A percentile compares a stretch with the other conserved stretches of the same genome.
Conservation (phyloP, 2,888 invertebrate genomes). For the Apotomis capreana region DNA sequence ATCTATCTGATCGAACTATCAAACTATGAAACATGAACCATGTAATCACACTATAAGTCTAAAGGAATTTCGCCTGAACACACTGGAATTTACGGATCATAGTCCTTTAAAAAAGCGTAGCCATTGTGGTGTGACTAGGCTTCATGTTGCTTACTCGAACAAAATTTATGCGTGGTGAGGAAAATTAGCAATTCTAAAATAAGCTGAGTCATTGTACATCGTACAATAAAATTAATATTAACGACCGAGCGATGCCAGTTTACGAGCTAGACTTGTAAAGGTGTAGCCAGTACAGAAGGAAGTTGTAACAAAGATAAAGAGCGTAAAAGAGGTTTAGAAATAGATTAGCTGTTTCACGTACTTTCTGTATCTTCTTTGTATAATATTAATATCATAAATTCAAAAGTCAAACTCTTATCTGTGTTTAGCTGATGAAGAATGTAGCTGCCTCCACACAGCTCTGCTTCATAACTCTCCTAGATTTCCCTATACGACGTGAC, state of each 20-base stretch:
- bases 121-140: constrained; percentile 33
- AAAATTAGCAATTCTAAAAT: constrained; percentile 56
- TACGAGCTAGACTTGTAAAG: constrained; percentile 9
- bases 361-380: too few species aligned
- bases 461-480: too few species aligned
- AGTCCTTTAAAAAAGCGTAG: constrained; percentile 8
- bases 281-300: constrained; percentile 9
- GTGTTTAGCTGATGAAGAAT: too few species aligned
- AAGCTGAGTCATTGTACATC: constrained; percentile 46
- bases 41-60: background rate
- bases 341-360: background rate
- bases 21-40: constrained; percentile 23
- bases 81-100: background rate
- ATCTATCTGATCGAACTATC: constrained; percentile 35
- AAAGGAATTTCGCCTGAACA: constrained; percentile 13
- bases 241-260: constrained; percentile 8
- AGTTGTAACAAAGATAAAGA: constrained; percentile 1
- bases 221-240: constrained; percentile 38
- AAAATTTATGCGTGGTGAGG: constrained; percentile 39
- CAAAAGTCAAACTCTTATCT: too few species aligned
- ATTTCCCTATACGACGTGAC: too few species aligned
- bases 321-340: background rate
- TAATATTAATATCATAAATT: too few species aligned
- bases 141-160: constrained; percentile 37
- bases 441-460: too few species aligned